Conservation (phyloP, 2,797 vertebrate genomes). For the Platyrinchus mystaceus region DNA sequence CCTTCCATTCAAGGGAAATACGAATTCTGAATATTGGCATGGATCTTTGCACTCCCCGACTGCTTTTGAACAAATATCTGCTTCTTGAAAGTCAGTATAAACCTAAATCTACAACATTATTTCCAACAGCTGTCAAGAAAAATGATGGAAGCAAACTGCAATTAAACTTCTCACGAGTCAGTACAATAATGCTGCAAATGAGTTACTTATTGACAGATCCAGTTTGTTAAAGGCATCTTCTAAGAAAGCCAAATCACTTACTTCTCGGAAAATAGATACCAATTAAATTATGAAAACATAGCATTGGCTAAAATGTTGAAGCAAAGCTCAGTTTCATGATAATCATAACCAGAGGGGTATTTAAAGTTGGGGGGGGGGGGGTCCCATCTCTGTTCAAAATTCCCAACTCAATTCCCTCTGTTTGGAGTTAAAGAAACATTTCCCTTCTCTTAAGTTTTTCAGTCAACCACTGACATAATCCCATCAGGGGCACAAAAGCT, state of each 20-base stretch:
- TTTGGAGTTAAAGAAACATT: conserved; percentile 32
- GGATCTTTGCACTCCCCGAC: conserved; percentile 71
- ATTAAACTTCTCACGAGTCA: conserved; percentile 34
- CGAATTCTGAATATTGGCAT: conserved; percentile 84
- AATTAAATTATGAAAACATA: conserved; percentile 41
- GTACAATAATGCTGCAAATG: conserved; percentile 48
- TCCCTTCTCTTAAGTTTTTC: conserved; percentile 37
- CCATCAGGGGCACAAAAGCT: conserved; percentile 2
- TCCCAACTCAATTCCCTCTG: conserved; percentile 32
- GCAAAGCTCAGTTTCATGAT: conserved; percentile 50
- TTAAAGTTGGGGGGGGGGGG: neutral
- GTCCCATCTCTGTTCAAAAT: neutral
- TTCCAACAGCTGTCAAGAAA: conserved; percentile 63
- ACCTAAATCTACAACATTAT: conserved; percentile 61
- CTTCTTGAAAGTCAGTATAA: conserved; percentile 71
- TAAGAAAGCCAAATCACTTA: conserved; percentile 52
- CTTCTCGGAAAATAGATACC: conserved; percentile 38
- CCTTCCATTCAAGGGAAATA: conserved; percentile 81
- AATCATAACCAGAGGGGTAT: neutral
- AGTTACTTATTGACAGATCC: conserved; percentile 37
- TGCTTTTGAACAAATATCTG: conserved; percentile 72
- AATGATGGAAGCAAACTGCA: conserved; percentile 57
- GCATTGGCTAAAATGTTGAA: conserved; percentile 1
- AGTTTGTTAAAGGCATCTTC: conserved; percentile 1
- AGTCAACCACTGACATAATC: conserved; percentile 42